Conservation (phyloP, 2,113 vertebrate species). For the Spilogale gracilis region DNA sequence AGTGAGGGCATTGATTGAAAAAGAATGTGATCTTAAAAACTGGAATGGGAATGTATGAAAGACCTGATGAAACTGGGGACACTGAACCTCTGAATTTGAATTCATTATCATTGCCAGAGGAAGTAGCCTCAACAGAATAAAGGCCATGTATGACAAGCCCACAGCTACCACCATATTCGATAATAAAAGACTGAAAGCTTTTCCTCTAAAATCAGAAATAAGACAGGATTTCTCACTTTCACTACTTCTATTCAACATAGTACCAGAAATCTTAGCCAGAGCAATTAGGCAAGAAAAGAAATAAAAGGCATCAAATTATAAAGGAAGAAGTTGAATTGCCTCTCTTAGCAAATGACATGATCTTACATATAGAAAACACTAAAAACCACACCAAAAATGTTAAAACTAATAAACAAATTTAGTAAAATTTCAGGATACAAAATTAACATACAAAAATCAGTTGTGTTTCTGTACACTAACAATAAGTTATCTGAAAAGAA, state of each 20-base stretch:
- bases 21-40: neutral
- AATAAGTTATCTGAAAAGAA: neutral
- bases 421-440: neutral
- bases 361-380: neutral
- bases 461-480: neutral
- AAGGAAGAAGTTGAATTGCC: neutral
- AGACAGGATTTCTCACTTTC: neutral
- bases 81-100: neutral
- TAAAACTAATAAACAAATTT: neutral
- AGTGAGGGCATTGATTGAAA: neutral
- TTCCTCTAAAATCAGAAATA: neutral
- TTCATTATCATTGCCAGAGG: neutral
- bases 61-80: neutral
- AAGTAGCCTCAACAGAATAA: neutral
- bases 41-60: neutral
- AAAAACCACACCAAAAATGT: neutral
- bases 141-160: neutral
- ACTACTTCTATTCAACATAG: neutral
- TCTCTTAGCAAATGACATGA: neutral
- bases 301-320: neutral
- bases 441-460: neutral
- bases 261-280: neutral
- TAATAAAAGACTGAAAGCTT: neutral
- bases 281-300: too few species aligned
- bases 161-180: neutral